Conservation (phyloP, 2,797 vertebrate genomes). For the Galaxias olidus region DNA sequence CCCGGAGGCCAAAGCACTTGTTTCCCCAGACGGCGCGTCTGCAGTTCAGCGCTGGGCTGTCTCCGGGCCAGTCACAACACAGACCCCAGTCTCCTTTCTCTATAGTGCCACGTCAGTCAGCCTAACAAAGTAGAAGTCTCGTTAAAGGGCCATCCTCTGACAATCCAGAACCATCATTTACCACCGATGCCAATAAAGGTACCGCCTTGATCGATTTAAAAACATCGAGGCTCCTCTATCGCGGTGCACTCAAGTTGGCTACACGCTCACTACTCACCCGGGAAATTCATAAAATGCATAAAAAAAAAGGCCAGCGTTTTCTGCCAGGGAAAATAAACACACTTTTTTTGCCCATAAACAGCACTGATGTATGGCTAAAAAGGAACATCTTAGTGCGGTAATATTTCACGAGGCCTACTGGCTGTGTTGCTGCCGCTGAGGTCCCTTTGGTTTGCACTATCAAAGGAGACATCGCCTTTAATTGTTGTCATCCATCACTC, state of each 20-base stretch:
- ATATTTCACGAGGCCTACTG: conserved; percentile 65
- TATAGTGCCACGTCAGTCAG: conserved; percentile 45
- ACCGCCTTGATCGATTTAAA: conserved; percentile 18
- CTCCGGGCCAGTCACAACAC: conserved; percentile 43
- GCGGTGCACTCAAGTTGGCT: background rate
- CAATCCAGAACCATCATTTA: background rate
- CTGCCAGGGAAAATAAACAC: conserved; percentile 16
- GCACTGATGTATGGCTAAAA: conserved; percentile 57
- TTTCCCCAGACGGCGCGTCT: conserved; percentile 48
- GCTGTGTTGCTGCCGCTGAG: conserved; percentile 50
- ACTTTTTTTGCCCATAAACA: conserved; percentile 21
- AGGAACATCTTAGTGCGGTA: conserved; percentile 55
- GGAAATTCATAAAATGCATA: background rate
- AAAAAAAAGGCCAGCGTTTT: conserved; percentile 29
- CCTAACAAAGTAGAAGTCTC: background rate
- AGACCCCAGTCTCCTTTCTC: conserved; percentile 26
- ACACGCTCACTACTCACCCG: background rate
- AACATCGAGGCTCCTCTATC: conserved; percentile 10
- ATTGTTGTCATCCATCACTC: conserved; percentile 69
- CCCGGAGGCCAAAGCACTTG: conserved; percentile 48
- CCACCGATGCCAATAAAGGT: conserved; percentile 7
- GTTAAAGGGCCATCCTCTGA: background rate
- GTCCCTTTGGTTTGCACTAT: conserved; percentile 53
- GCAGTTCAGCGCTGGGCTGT: conserved; percentile 41
- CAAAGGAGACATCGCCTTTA: conserved; percentile 69